Conservation (phyloP, 2,113 vertebrate genomes). For the Chloropsis cyanopogon region DNA sequence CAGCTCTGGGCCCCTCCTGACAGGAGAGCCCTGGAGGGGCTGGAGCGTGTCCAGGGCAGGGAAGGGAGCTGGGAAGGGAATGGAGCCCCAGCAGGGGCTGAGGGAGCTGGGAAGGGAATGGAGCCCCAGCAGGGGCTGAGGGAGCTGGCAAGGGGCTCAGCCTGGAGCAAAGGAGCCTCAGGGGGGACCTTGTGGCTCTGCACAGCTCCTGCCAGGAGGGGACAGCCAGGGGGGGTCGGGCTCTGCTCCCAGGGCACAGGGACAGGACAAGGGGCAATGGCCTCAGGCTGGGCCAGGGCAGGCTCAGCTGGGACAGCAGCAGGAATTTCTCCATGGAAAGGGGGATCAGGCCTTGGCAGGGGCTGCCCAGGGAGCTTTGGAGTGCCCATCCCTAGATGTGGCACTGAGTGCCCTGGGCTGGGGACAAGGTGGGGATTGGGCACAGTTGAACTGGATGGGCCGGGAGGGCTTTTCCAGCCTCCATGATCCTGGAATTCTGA, state of each 20-base stretch:
- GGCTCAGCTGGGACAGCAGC: rapidly evolving
- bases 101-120: neutral
- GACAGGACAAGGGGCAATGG: neutral
- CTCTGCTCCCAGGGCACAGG: neutral
- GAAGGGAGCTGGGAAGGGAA: neutral
- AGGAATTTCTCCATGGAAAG: neutral
- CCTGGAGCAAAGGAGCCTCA: neutral
- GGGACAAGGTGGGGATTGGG: rapidly evolving
- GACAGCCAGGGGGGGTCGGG: neutral
- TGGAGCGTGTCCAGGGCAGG: neutral
- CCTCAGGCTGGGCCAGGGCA: neutral
- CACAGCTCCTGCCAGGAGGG: neutral
- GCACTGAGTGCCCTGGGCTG: neutral
- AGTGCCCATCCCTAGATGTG: neutral
- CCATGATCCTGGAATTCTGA: neutral
- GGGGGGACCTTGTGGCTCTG: neutral
- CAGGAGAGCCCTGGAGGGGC: neutral
- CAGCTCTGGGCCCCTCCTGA: neutral
- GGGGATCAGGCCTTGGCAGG: neutral
- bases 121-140: neutral
- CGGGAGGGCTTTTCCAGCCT: neutral
- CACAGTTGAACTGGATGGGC: rapidly evolving
- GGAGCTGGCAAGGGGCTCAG: neutral
- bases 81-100: no score
- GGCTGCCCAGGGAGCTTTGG: neutral